Base-by-base conservation (phyloP, 2,888 invertebrate species). In the Sinopyrophorus schimmeli region DNA sequence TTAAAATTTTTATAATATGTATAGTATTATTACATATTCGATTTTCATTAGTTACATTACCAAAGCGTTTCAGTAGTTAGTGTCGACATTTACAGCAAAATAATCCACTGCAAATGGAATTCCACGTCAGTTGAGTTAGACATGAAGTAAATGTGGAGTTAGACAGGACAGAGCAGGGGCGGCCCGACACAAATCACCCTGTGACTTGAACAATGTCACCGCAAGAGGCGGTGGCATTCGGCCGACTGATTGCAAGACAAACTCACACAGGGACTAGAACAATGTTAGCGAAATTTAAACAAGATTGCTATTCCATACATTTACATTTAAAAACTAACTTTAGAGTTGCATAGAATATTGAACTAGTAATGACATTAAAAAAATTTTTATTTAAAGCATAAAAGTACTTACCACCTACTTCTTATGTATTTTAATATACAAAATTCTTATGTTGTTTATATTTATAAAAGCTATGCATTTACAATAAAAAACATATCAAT, bases 111-210 rank as follows among this genome's bases (percentile, higher is more conserved):
- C 9, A 46, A 50, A 50, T 50, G 44, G 50, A 59, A 61, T 60
- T 60, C 58, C 57, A 57, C 55, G 59, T 59, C 60, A 57, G 65
- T 60, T 60, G 47, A 54, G 58, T 56, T 61, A 51, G 63, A 66
- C 62, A 58, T 50, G 60, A 63, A 60, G 63, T 63, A 64, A 50
- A 64, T 65, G 66, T 64, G 62, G 65, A 64, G 64, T 65, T 61
- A 64, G 64, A 64, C 62, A 61, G 62, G 66, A 66, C 67, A 66
- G 64, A 58, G 64, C 64, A 64, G 63, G 58, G 66, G 66, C 66
- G 66, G 64, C 62, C 61, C 62, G 59, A 66, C 67, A 69, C 68
- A 70, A 70, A 68, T 68, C 68, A 69, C 65, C 66, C 64, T 54
- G 62, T 60, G 63, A 63, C 61, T 63, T 62, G 62, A 66, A 65